Base-by-base conservation (phyloP, 2,113 vertebrate genomes). In the Chloropsis hardwickii region DNA sequence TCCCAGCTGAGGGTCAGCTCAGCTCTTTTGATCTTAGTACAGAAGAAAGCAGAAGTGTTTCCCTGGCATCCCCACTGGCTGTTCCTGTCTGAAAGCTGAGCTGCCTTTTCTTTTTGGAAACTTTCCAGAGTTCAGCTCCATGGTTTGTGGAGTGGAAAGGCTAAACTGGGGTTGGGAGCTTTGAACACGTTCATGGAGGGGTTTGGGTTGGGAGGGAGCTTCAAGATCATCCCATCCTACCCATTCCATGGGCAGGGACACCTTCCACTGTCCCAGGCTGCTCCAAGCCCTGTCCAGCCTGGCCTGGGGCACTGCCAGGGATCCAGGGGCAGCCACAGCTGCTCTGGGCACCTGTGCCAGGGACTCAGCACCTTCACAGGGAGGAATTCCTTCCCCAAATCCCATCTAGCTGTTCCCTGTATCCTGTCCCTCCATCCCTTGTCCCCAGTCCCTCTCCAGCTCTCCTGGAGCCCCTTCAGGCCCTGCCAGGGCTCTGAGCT, bases 291-390 rank as follows among this genome's bases (percentile, higher is more conserved):
- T 1, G 0, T 58, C 44, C 82, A 86, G 0, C 44, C 71, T 76
- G 44, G 51, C 61, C 37, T 44, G 14, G 72, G 37, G 0, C 9
- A 18, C 7, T 67, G 0, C 13, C 61, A 67, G 67, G 33, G 33
- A 45, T 83, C 14, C 66, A 70, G 61, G 60, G 44, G 37, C 61
- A 86, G 37, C 31, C 71, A 22, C 61, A 67, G 71, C 71, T 67
- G 0, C 51, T 76, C 51, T 57, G 29, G 35, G 29, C 7, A 65
- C 12, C 61, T 50, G 71, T 50, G 51, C 67, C 57, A 61, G 31
- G 23, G 19, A 5, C 35, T 35, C 0, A 1, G 24, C 37, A 10
- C 10, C 10, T 54, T 60, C 10, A 0, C 15, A 25, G 56, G 2
- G 3, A 60, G 2, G 0, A 40, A 66, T 57, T 57, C 13, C 44